These are phyloP conservation scores for Aldabrachelys gigantea DNA, from an alignment of 2,113 vertebrate genomes.

Conservation along the genomic window DNA sequence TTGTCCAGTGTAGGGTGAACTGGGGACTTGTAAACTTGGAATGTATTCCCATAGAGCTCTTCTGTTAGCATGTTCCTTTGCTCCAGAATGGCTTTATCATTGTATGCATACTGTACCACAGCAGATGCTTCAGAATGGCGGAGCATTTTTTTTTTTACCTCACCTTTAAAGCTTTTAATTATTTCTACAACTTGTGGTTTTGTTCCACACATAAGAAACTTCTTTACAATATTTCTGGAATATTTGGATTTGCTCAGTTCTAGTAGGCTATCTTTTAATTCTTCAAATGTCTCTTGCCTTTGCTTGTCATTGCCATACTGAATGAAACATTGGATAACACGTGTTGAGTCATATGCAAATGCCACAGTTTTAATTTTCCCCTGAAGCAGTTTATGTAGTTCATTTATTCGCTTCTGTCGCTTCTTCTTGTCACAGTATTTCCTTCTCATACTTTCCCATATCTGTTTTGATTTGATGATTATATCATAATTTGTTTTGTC, in stretches of 20 bases:
- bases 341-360: constrained; percentile 93
- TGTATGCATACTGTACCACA: constrained; percentile 93
- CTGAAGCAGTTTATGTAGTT: too few species aligned
- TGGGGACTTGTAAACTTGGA: constrained; percentile 86
- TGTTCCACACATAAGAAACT: constrained; percentile 95
- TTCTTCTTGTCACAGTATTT: too few species aligned
- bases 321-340: constrained; percentile 95
- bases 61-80: constrained; percentile 93
- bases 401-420: too few species aligned
- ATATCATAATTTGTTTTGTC: too few species aligned
- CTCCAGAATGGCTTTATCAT: constrained; percentile 92
- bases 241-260: constrained; percentile 94
- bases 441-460: too few species aligned
- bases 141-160: constrained; percentile 89
- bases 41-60: constrained; percentile 95
- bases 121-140: constrained; percentile 89
- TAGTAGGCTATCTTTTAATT: constrained; percentile 87
- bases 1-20: too few species aligned
- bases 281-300: constrained; percentile 86
- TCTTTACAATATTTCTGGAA: constrained; percentile 94
- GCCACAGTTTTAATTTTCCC: constrained; percentile 75
- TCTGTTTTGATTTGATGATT: too few species aligned
- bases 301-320: constrained; percentile 89
- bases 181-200: constrained; percentile 89
- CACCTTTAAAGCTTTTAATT: constrained; percentile 90